phyloP scores from a whole-genome alignment of 2,797 vertebrate species.

The Masticophis lateralis region DNA sequence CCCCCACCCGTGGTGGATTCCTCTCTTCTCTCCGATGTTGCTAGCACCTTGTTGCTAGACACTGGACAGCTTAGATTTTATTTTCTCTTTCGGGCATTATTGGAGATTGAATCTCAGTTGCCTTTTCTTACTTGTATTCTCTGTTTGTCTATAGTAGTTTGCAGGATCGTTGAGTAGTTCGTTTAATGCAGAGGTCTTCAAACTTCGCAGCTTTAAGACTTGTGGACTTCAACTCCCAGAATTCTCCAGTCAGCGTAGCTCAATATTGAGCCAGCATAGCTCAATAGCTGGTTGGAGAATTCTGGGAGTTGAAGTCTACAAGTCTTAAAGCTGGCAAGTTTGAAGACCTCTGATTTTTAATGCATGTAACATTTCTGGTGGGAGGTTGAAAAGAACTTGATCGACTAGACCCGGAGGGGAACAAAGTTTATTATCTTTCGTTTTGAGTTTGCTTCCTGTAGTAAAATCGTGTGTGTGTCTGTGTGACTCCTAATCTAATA shows the following conservation, averaged over 20 bases:
- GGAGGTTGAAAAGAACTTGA: background rate
- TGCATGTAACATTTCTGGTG: background rate
- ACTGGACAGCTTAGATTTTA: background rate
- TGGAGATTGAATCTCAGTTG: background rate
- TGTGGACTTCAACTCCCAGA: too few species aligned
- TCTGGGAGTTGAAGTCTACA: too few species aligned
- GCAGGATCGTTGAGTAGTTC: background rate
- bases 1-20: background rate
- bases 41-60: background rate
- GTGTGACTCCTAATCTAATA: background rate
- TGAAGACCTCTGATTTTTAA: background rate
- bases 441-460: background rate
- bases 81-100: background rate
- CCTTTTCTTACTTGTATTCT: background rate
- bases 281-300: too few species aligned
- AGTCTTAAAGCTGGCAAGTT: too few species aligned
- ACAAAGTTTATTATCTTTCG: background rate
- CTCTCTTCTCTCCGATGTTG: background rate
- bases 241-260: too few species aligned
- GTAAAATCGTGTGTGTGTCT: background rate
- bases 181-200: background rate
- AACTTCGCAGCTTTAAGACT: too few species aligned
- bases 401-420: background rate
- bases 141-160: background rate
- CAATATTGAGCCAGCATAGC: too few species aligned